Percentiles rank a stretch among this genome's conserved stretches.
phyloP scores from a whole-genome alignment of 1,140 invertebrate species.

The Scaptodrosophila lebanonensis region DNA sequence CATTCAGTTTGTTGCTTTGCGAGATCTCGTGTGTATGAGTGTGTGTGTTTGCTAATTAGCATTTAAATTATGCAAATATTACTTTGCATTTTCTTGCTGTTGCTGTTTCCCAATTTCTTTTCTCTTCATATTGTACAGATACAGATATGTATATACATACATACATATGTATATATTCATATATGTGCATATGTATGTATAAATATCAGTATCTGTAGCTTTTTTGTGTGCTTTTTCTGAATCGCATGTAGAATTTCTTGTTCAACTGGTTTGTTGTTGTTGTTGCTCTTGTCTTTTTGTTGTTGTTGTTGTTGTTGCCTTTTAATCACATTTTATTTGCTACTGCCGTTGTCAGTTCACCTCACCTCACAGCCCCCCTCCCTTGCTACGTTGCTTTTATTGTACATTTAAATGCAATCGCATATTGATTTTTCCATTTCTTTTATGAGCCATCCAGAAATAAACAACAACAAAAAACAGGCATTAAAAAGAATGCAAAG shows the following conservation, averaged over 20 bases:
- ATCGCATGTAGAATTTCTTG: slow-evolving; percentile 53
- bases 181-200: neutral
- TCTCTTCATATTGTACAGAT: slow-evolving; percentile 11
- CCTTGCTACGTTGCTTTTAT: neutral
- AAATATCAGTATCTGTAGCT: neutral
- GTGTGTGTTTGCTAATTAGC: slow-evolving; percentile 53
- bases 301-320: slow-evolving; percentile 2
- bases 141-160: too few species aligned
- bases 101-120: slow-evolving; percentile 40
- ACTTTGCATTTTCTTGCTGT: slow-evolving; percentile 24
- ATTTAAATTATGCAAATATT: slow-evolving; percentile 68
- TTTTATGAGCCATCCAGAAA: slow-evolving; percentile 10
- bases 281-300: slow-evolving; percentile 4
- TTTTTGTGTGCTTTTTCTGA: slow-evolving; percentile 12
- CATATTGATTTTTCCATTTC: slow-evolving; percentile 57
- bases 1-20: too few species aligned
- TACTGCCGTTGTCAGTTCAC: slow-evolving; percentile 17
- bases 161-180: neutral
- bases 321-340: neutral
- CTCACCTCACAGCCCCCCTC: neutral
- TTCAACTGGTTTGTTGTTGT: slow-evolving; percentile 48
- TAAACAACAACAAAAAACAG: slow-evolving; percentile 14
- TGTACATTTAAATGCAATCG: slow-evolving; percentile 55
- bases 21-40: too few species aligned
- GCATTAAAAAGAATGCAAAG: slow-evolving; percentile 9